A percentile compares a stretch with the other conserved stretches of the same genome.
Conservation (phyloP, 2,888 invertebrate species). For the Epistrophe grossulariae region DNA sequence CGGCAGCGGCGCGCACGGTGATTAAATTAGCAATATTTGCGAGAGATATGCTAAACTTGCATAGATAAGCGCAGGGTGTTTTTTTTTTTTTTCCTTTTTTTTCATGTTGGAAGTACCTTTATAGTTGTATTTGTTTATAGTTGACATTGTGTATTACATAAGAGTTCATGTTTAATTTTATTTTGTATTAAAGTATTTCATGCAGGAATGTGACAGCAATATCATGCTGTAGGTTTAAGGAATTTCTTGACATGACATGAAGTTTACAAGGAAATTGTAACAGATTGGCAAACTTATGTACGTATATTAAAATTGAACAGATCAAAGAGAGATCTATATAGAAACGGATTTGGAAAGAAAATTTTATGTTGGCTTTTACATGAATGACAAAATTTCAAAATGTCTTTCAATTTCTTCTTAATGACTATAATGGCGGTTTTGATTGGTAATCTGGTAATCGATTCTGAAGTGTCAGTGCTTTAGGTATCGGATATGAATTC, state of each 20-base stretch:
- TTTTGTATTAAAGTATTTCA: conserved; percentile 20
- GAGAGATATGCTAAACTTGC: conserved; percentile 54
- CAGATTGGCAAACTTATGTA: background rate
- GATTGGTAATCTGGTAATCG: too few species aligned
- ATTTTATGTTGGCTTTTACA: too few species aligned
- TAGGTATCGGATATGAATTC: too few species aligned
- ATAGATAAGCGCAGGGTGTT: conserved; percentile 45
- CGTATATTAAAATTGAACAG: background rate
- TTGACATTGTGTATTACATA: conserved; percentile 12
- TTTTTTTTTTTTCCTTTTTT: background rate
- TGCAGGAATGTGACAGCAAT: conserved; percentile 31
- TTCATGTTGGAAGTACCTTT: conserved; percentile 5
- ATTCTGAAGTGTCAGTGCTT: too few species aligned
- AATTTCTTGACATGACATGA: conserved; percentile 31
- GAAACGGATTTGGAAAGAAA: background rate
- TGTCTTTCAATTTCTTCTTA: too few species aligned
- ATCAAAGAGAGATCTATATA: background rate
- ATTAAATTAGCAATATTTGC: conserved; percentile 27
- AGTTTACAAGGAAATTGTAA: conserved; percentile 14
- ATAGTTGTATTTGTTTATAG: background rate
- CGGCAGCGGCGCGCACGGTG: conserved; percentile 8
- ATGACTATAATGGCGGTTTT: too few species aligned
- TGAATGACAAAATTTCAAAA: too few species aligned
- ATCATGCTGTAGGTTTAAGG: conserved; percentile 1
- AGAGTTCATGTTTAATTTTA: conserved; percentile 23